These are phyloP conservation scores for Monomorium pharaonis DNA, from an alignment of 1,140 invertebrate species.

Conservation along the genomic window DNA sequence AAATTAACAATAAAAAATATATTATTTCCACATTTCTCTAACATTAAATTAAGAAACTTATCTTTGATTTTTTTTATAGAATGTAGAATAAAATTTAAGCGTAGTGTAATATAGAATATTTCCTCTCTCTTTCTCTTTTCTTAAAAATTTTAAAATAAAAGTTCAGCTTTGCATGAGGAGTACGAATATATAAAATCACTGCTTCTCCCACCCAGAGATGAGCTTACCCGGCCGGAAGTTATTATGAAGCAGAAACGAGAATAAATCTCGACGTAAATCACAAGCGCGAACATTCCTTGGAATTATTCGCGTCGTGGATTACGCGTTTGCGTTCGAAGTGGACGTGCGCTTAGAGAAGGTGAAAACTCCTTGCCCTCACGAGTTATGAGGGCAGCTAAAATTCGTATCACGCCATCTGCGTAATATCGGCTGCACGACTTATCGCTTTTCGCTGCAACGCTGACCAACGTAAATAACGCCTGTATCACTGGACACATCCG, in stretches of 20 bases:
- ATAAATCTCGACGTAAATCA: slow-evolving; percentile 49
- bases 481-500: slow-evolving; percentile 41
- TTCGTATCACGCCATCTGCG: slow-evolving; percentile 55
- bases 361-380: slow-evolving; percentile 34
- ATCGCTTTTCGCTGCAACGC: slow-evolving; percentile 56
- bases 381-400: slow-evolving; percentile 44
- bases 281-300: slow-evolving; percentile 48
- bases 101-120: neutral
- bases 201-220: neutral
- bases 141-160: slow-evolving; percentile 15
- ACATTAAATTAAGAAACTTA: neutral
- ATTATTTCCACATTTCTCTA: too few species aligned
- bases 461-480: slow-evolving; percentile 53
- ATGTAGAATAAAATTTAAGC: slow-evolving; percentile 1
- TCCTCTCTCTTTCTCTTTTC: neutral
- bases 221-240: slow-evolving; percentile 42
- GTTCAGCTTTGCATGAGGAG: neutral
- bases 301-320: slow-evolving; percentile 45
- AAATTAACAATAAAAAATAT: neutral
- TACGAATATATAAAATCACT: slow-evolving; percentile 37
- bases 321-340: slow-evolving; percentile 32
- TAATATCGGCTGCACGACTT: slow-evolving; percentile 64
- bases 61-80: neutral
- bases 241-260: slow-evolving; percentile 43
- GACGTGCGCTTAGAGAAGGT: neutral